Conservation (phyloP, 2,888 invertebrate genomes). For the Oeneis ivallda region DNA sequence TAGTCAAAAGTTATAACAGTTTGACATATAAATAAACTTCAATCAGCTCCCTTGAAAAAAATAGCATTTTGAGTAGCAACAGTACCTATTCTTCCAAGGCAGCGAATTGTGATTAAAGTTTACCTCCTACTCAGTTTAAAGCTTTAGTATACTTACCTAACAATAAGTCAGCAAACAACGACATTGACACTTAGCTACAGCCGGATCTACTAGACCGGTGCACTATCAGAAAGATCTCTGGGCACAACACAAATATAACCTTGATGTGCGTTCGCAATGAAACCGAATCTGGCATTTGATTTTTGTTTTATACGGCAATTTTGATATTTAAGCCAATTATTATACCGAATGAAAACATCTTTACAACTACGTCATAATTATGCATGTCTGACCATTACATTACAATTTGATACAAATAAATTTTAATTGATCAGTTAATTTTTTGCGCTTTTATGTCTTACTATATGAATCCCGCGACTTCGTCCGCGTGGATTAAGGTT, state of each 20-base stretch:
- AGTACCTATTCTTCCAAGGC: too few species aligned
- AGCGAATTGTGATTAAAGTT: too few species aligned
- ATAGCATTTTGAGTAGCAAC: too few species aligned
- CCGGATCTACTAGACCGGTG: constrained; percentile 21
- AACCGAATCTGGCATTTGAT: constrained; percentile 23
- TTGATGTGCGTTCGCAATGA: constrained; percentile 24
- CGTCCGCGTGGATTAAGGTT: too few species aligned
- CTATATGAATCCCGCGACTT: too few species aligned
- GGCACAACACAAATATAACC: constrained; percentile 13
- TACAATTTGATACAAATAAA: background rate
- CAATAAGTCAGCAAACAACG: background rate
- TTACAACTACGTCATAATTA: background rate
- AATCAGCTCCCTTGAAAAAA: too few species aligned
- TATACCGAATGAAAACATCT: background rate
- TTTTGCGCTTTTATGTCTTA: background rate
- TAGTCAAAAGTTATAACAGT: too few species aligned
- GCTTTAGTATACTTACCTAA: too few species aligned
- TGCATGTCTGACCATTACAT: background rate
- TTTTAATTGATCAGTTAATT: background rate
- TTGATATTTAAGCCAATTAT: constrained; percentile 7
- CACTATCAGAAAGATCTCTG: constrained; percentile 20
- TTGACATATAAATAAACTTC: too few species aligned
- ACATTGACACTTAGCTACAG: constrained; percentile 21
- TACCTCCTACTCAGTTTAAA: too few species aligned
- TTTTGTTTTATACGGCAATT: constrained; percentile 12